phyloP scores from a whole-genome alignment of 1,140 invertebrate genomes.

The Zelostemma sp. region DNA sequence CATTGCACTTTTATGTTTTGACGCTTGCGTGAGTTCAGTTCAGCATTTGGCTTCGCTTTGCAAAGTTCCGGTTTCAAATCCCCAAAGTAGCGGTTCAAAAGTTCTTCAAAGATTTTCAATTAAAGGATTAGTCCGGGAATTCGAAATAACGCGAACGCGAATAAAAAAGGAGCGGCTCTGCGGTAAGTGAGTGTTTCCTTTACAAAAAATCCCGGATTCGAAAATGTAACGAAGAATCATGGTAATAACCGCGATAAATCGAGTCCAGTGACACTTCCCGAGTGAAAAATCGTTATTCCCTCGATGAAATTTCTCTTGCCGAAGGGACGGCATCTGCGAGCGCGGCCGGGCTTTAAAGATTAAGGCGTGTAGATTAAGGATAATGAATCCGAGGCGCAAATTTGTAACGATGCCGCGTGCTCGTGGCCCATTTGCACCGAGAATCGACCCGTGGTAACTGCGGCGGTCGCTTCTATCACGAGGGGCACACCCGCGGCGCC shows the following conservation, averaged over 20 bases:
- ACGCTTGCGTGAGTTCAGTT: background rate
- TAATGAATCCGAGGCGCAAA: slow-evolving; percentile 46
- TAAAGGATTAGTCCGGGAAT: background rate
- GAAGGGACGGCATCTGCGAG: slow-evolving; percentile 19
- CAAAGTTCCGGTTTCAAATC: background rate
- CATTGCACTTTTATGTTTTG: background rate
- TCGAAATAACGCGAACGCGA: no score
- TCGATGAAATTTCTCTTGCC: background rate
- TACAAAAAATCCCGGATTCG: no score
- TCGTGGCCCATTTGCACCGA: slow-evolving; percentile 40
- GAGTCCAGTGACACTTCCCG: background rate
- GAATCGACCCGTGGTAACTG: slow-evolving; percentile 25
- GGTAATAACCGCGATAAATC: background rate
- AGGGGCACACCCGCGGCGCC: background rate
- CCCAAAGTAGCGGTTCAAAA: background rate
- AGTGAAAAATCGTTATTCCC: background rate
- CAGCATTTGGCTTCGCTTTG: background rate
- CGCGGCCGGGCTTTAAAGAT: slow-evolving; percentile 33
- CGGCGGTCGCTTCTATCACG: slow-evolving; percentile 14
- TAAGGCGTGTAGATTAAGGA: slow-evolving; percentile 40
- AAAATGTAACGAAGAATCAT: no score
- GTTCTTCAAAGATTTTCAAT: background rate
- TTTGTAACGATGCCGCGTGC: slow-evolving; percentile 48
- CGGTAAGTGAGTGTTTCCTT: no score
- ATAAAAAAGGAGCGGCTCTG: no score